phyloP scores from a whole-genome alignment of 2,113 vertebrate genomes.

The Otocyon megalotis region DNA sequence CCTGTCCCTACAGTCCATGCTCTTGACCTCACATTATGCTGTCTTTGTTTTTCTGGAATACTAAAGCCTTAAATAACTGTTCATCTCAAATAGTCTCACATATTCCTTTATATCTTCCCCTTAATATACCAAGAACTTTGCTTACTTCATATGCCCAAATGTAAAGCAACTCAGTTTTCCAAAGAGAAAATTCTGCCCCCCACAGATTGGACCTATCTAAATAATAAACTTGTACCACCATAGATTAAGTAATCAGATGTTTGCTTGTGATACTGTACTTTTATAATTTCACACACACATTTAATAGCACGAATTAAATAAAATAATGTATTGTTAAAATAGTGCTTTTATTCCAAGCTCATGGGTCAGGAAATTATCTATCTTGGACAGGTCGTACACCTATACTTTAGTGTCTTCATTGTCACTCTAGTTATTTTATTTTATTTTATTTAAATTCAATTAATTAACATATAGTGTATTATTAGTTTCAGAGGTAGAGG shows the following conservation, averaged over 20 bases:
- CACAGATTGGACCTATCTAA: conserved; percentile 35
- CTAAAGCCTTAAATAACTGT: neutral
- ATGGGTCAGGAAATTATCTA: conserved; percentile 46
- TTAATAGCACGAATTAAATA: neutral
- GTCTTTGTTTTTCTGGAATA: conserved; percentile 45
- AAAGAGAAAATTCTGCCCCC: conserved; percentile 32
- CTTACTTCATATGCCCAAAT: conserved; percentile 14
- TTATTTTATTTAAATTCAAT: neutral
- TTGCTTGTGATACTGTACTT: conserved; percentile 12
- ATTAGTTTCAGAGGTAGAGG: neutral
- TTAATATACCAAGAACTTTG: neutral
- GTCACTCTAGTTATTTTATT: conserved; percentile 23
- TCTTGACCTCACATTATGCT: neutral
- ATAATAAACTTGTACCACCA: conserved; percentile 9
- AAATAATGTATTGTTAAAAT: conserved; percentile 43
- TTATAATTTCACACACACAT: neutral
- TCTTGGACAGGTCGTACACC: conserved; percentile 35
- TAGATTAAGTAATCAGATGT: neutral
- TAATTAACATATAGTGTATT: neutral
- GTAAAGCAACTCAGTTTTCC: conserved; percentile 20
- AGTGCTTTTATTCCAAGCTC: conserved; percentile 3
- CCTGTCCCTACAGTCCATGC: neutral
- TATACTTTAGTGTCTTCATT: neutral
- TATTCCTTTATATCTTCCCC: conserved; percentile 19
- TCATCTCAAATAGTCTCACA: neutral